phyloP scores from a whole-genome alignment of 1,140 invertebrate genomes.

The Pollicipes pollicipes region DNA sequence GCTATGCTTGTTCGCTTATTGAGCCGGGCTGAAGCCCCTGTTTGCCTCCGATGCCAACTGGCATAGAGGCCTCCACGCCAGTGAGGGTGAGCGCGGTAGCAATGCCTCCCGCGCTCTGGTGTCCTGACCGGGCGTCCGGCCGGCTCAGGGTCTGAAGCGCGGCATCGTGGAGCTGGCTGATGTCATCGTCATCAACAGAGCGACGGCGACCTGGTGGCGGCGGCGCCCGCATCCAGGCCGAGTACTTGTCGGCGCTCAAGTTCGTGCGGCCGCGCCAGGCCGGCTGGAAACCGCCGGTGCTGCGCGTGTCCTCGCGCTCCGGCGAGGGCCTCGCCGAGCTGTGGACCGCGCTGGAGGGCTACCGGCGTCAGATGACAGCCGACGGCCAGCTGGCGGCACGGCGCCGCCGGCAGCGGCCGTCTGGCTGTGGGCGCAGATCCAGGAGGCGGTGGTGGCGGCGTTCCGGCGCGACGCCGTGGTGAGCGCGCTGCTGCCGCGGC shows the following conservation, averaged over 20 bases:
- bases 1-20: too few relatives aligned
- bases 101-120: too few relatives aligned
- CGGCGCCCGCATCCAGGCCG: constrained; percentile 35
- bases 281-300: neutral
- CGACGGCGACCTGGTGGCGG: constrained; percentile 37
- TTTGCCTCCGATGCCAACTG: too few relatives aligned
- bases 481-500: neutral
- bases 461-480: neutral
- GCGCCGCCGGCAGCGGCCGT: neutral
- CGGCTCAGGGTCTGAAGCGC: constrained; percentile 40
- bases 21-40: too few relatives aligned
- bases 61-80: too few relatives aligned
- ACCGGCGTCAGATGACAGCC: neutral
- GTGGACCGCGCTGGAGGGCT: neutral
- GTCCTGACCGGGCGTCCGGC: too few relatives aligned
- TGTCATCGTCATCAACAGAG: constrained; percentile 37
- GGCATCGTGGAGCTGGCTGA: constrained; percentile 44
- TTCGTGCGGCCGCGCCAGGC: constrained; percentile 28
- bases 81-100: too few relatives aligned
- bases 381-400: neutral
- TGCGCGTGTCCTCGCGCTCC: neutral
- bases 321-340: neutral
- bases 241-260: constrained; percentile 41
- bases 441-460: neutral
- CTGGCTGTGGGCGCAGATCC: neutral